These are phyloP conservation scores for Phyto melanocephala DNA, from an alignment of 2,888 invertebrate species.

Conservation along the genomic window DNA sequence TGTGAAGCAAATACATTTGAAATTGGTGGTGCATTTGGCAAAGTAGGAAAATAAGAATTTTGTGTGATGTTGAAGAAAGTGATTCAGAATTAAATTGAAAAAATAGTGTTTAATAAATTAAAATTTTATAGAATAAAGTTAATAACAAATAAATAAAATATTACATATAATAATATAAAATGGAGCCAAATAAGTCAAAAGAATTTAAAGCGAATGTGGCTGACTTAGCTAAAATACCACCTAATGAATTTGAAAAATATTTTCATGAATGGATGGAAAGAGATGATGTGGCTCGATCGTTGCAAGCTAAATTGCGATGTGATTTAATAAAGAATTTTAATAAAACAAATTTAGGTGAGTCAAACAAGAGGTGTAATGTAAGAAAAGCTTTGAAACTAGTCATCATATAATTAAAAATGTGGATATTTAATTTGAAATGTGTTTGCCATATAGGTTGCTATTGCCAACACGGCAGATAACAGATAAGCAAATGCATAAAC, in stretches of 20 bases:
- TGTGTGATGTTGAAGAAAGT: neutral
- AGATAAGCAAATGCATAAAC: neutral
- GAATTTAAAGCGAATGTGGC: constrained; percentile 69
- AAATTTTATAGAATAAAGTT: neutral
- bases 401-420: neutral
- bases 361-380: neutral
- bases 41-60: neutral
- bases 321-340: constrained; percentile 76
- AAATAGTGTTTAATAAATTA: neutral
- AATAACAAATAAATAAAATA: neutral
- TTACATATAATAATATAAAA: neutral
- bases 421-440: neutral
- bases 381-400: neutral
- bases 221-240: constrained; percentile 73
- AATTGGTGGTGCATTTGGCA: constrained; percentile 8
- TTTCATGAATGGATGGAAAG: constrained; percentile 76
- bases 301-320: constrained; percentile 75
- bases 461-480: neutral
- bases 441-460: constrained; percentile 30
- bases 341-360: constrained; percentile 75
- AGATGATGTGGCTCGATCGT: constrained; percentile 73
- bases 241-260: constrained; percentile 75
- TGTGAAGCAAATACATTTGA: neutral
- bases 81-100: neutral
- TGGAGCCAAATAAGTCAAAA: constrained; percentile 36